Conservation (phyloP, 2,113 vertebrate genomes). For the Trochalopteron elliotii region DNA sequence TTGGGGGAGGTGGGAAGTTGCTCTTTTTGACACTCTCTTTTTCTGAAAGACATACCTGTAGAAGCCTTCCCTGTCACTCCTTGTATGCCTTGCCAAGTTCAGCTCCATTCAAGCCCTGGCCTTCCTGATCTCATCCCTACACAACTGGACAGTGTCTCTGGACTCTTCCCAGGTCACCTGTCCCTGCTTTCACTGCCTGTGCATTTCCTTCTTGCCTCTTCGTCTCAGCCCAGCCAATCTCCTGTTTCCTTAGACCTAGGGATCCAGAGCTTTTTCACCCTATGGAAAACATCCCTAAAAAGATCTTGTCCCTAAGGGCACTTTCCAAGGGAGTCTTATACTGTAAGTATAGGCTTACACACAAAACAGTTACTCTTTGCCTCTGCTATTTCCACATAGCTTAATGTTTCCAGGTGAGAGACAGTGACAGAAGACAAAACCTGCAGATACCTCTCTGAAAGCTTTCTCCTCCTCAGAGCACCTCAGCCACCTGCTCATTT, state of each 20-base stretch:
- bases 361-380: not conserved
- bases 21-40: not conserved
- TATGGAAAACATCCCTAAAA: not conserved
- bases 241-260: not conserved
- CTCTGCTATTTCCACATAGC: not conserved
- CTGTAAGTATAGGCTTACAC: not conserved
- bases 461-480: not conserved
- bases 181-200: not conserved
- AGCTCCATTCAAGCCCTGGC: accelerated
- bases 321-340: not conserved
- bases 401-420: not conserved
- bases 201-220: not conserved
- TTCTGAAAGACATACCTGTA: not conserved
- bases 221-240: not conserved
- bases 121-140: not conserved
- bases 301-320: not conserved
- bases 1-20: too few relatives aligned
- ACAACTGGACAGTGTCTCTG: not conserved
- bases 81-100: not conserved
- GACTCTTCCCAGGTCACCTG: not conserved
- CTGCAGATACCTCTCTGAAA: not conserved
- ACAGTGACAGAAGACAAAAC: not conserved
- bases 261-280: not conserved
- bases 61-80: not conserved
- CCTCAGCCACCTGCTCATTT: not conserved